phyloP scores from a whole-genome alignment of 2,113 vertebrate species.

The Corydoras maculifer region DNA sequence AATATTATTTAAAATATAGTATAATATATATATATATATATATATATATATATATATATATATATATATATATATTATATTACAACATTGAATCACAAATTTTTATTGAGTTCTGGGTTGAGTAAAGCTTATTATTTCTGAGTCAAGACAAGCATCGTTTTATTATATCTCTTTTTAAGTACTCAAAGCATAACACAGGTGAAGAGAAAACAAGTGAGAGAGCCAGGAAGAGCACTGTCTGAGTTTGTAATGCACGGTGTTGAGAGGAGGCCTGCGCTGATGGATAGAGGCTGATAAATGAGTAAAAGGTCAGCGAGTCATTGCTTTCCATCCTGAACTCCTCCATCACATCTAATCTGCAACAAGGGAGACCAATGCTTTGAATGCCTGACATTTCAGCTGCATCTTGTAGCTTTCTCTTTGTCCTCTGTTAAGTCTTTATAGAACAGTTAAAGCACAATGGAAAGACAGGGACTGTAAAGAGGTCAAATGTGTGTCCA shows the following conservation, averaged over 20 bases:
- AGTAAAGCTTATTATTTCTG: too few species aligned
- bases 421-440: conserved; percentile 10
- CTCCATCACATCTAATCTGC: conserved; percentile 32
- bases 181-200: too few species aligned
- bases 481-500: neutral
- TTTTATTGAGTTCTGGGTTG: too few species aligned
- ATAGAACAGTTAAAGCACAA: conserved; percentile 6
- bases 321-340: conserved; percentile 29
- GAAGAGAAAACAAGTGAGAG: too few species aligned
- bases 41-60: too few species aligned
- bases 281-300: conserved; percentile 31
- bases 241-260: conserved; percentile 3
- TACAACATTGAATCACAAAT: too few species aligned
- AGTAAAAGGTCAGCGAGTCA: conserved; percentile 40
- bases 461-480: neutral
- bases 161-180: too few species aligned
- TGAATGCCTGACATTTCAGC: conserved; percentile 29
- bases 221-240: neutral
- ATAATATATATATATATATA: too few species aligned
- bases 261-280: conserved; percentile 19
- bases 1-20: too few species aligned
- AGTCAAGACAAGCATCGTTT: too few species aligned
- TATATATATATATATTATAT: too few species aligned
- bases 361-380: conserved; percentile 1
- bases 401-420: neutral